A percentile compares a stretch with the other conserved stretches of the same genome.
Conservation (phyloP, 2,888 invertebrate species). For the Lasioglossum villosulum region DNA sequence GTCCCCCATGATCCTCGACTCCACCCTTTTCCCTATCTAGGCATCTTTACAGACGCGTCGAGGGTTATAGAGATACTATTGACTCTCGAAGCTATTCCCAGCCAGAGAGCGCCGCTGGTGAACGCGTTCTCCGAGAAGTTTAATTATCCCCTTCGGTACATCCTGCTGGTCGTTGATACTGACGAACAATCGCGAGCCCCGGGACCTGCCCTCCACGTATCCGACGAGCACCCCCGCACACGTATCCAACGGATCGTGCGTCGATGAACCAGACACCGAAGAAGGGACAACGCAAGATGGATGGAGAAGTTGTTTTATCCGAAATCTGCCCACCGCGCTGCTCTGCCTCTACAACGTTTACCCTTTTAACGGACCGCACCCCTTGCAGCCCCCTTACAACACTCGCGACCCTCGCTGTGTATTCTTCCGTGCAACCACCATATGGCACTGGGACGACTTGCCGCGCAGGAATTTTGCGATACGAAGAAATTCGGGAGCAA, state of each 20-base stretch:
- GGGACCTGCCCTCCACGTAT: constrained; percentile 20
- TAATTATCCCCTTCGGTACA: constrained; percentile 73
- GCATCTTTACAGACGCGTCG: constrained; percentile 46
- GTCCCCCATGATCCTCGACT: neutral
- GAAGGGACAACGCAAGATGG: constrained; percentile 60
- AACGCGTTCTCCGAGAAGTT: constrained; percentile 70
- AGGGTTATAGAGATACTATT: constrained; percentile 60
- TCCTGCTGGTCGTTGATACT: constrained; percentile 69
- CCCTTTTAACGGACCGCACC: constrained; percentile 70
- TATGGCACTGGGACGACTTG: constrained; percentile 50
- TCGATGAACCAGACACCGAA: constrained; percentile 14
- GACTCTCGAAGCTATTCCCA: constrained; percentile 60
- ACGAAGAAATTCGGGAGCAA: neutral
- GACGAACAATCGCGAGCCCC: constrained; percentile 50
- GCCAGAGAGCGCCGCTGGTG: constrained; percentile 46
- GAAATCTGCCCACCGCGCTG: constrained; percentile 63
- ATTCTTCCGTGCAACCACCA: constrained; percentile 61
- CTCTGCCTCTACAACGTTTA: constrained; percentile 73
- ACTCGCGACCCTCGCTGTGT: constrained; percentile 54
- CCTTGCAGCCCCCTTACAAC: constrained; percentile 42
- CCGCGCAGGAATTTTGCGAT: neutral
- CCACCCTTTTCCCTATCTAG: constrained; percentile 26
- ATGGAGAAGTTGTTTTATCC: constrained; percentile 74
- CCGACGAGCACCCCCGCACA: neutral
- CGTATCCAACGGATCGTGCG: constrained; percentile 27